Evolutionary conservation across 1,140 invertebrate species (phyloP).

Genomic region (Ceratosolen fusciceps): DNA sequence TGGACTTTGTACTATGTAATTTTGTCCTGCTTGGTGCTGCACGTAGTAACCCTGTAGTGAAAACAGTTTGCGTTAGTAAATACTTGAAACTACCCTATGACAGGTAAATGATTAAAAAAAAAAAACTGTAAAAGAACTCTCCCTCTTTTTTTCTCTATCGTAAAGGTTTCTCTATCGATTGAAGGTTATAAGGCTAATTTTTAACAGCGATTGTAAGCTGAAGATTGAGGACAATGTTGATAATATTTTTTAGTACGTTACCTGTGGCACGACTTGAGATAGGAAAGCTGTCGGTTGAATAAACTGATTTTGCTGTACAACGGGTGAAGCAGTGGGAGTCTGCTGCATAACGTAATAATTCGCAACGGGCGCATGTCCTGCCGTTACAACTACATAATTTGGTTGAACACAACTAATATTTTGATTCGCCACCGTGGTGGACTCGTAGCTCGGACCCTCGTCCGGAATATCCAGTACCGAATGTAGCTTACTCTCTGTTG

Average conservation of each 20-base stretch:
- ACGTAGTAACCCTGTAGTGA: conserved; percentile 26
- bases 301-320: conserved; percentile 41
- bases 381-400: conserved; percentile 55
- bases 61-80: conserved; percentile 16
- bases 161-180: no score
- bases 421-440: background rate
- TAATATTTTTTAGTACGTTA: conserved; percentile 4
- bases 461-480: conserved; percentile 67
- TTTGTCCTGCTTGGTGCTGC: conserved; percentile 22
- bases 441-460: conserved; percentile 51
- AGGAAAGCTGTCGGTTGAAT: conserved; percentile 47
- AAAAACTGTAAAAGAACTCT: no score
- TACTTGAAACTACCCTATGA: no score
- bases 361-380: conserved; percentile 39
- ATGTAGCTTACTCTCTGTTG: conserved; percentile 58
- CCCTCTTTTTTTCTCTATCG: no score
- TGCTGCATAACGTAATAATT: conserved; percentile 56
- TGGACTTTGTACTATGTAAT: conserved; percentile 29
- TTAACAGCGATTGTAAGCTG: no score
- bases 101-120: no score
- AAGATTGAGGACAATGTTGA: no score
- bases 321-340: conserved; percentile 30
- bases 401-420: conserved; percentile 47
- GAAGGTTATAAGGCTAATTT: no score
- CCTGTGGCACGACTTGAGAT: conserved; percentile 48